phyloP scores from a whole-genome alignment of 2,113 vertebrate species.

The Talpa occidentalis region DNA sequence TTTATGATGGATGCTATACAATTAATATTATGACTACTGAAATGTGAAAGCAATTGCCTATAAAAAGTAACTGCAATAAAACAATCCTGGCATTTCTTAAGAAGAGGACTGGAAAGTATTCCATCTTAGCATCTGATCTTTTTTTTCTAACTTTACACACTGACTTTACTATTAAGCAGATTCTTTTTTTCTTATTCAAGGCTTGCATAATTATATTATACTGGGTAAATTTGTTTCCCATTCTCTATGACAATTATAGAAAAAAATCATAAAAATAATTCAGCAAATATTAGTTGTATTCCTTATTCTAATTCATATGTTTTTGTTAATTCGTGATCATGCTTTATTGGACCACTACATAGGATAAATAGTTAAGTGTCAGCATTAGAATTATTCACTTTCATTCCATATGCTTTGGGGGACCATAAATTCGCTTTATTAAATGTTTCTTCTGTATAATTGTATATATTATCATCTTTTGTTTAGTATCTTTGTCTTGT shows the following conservation, averaged over 20 bases:
- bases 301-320: slow-evolving; percentile 39
- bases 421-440: slow-evolving; percentile 41
- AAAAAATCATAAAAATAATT: slow-evolving; percentile 51
- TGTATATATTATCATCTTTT: background rate
- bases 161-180: background rate
- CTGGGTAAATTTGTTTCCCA: background rate
- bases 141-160: background rate
- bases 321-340: slow-evolving; percentile 53
- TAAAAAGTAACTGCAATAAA: slow-evolving; percentile 57
- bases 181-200: slow-evolving; percentile 53
- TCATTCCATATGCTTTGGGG: slow-evolving; percentile 15
- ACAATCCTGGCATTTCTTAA: slow-evolving; percentile 54
- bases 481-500: slow-evolving; percentile 46
- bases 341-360: background rate
- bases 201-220: slow-evolving; percentile 41
- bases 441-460: slow-evolving; percentile 41
- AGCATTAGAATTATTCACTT: slow-evolving; percentile 21
- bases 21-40: slow-evolving; percentile 63
- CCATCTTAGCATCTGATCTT: background rate
- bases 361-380: background rate
- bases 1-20: slow-evolving; percentile 38
- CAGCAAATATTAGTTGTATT: slow-evolving; percentile 2
- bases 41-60: slow-evolving; percentile 48
- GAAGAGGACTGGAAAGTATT: background rate
- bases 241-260: background rate